Evolutionary conservation across 2,888 invertebrate genomes (phyloP), one percentile per base, ranked within the genome.

Genomic region (Dryobota labecula): DNA sequence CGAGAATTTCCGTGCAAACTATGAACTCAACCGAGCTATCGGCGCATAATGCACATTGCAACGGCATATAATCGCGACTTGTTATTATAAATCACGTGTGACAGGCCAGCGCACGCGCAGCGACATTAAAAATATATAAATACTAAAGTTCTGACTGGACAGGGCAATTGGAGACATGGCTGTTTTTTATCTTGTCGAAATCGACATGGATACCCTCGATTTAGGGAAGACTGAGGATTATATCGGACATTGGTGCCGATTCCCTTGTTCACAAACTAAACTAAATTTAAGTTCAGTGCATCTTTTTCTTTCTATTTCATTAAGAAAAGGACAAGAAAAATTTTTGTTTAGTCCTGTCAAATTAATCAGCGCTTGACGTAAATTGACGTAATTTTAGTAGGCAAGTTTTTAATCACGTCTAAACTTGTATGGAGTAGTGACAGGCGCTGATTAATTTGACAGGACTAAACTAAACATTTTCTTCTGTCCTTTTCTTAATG

Each of bases 21-120:
- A 43, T 30, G 43, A 58, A 54, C 49, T 61, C 38, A 57, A 9
- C 56, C 6, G 49, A 30, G 60, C 64, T 51, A 63, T 61, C 54
- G 11, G 58, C 61, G 49, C 64, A 70, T 79, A 77, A 49, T 73
- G 70, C 78, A 73, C 78, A 73, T 77, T 76, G 79, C 57, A 53
- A 33, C 65, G n/a, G 61, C 49, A 54, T 45, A 70, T 73, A 80
- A 75, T 71, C 60, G 49, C 61, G 63, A 51, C 66, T 67, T 62
- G 69, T 73, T 74, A 83, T 82, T 82, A 61, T 45, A 69, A 66
- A 71, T 79, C 82, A 83, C 82, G 83, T 83, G 83, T 71, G 80
- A 30, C 51, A 47, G 51, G 36, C 54, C 57, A 6, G 61, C 72
- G 71, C 74, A 80, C 62, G 79, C 67, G 76, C 67, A 51, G 63